These are phyloP conservation scores for Typhlichthys eigenmanni DNA, from an alignment of 2,797 vertebrate species.

Conservation along the genomic window DNA sequence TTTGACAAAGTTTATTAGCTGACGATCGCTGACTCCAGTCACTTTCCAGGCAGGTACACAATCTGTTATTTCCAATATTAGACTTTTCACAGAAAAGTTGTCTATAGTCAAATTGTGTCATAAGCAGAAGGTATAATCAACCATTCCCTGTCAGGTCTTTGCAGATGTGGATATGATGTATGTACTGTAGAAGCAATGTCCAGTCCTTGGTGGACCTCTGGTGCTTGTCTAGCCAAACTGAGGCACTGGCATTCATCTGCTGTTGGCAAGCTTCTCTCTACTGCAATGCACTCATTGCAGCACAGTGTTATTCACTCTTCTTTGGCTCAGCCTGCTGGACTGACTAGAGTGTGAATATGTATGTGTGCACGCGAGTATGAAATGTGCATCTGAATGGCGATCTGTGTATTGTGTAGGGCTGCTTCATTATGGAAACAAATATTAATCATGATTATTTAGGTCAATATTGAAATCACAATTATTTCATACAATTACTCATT, in stretches of 20 bases:
- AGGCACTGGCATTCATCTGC: conserved; percentile 27
- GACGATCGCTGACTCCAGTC: too few relatives aligned
- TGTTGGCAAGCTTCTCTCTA: conserved; percentile 35
- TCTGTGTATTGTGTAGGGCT: conserved; percentile 22
- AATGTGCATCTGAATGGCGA: conserved; percentile 38
- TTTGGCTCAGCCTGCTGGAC: conserved; percentile 41
- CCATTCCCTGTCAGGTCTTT: neutral
- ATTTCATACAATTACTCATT: too few relatives aligned
- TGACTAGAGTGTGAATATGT: conserved; percentile 21
- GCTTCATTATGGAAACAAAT: too few relatives aligned
- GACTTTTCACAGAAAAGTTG: too few relatives aligned
- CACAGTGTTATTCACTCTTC: conserved; percentile 48
- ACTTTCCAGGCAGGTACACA: too few relatives aligned
- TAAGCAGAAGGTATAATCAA: too few relatives aligned
- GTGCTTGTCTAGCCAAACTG: conserved; percentile 6
- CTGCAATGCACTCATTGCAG: conserved; percentile 43
- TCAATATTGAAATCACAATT: too few relatives aligned
- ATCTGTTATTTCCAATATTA: too few relatives aligned
- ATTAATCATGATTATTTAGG: too few relatives aligned
- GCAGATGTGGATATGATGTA: conserved; percentile 23
- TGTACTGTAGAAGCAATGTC: conserved; percentile 17
- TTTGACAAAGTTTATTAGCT: too few relatives aligned
- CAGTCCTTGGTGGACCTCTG: conserved; percentile 35
- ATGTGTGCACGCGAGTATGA: conserved; percentile 13
- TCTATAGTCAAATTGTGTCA: too few relatives aligned